phyloP scores from a whole-genome alignment of 2,888 invertebrate species.

The Julus scanicus region DNA sequence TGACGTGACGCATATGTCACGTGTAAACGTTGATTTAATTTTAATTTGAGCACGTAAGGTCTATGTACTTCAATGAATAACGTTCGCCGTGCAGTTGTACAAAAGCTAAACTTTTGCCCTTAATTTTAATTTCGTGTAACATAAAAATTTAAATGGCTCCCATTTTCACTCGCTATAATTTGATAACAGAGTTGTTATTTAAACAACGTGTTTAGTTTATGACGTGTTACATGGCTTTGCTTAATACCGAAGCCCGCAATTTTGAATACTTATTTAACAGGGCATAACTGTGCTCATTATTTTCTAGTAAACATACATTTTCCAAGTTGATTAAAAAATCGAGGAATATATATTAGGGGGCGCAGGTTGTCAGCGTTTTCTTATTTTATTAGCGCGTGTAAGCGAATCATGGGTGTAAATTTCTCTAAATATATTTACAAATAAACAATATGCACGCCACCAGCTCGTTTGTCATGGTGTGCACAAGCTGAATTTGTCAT shows the following conservation, averaged over 20 bases:
- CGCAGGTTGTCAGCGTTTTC: neutral
- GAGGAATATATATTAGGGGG: neutral
- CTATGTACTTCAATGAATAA: neutral
- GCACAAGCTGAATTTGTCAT: neutral
- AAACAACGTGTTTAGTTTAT: neutral
- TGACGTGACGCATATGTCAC: neutral
- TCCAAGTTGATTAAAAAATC: neutral
- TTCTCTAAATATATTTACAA: conserved; percentile 1
- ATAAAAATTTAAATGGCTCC: neutral
- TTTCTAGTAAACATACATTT: neutral
- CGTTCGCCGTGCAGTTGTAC: neutral
- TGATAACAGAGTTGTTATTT: neutral
- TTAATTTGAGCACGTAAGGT: conserved; percentile 19
- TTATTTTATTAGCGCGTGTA: neutral
- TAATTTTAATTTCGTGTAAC: neutral
- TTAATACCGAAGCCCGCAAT: neutral
- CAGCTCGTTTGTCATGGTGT: neutral
- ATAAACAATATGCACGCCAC: neutral
- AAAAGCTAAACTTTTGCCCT: neutral
- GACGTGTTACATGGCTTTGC: neutral
- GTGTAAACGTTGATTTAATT: neutral
- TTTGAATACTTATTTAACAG: neutral
- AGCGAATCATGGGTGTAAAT: neutral
- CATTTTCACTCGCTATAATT: neutral
- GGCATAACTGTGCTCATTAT: neutral